A percentile compares a stretch with the other conserved stretches of the same genome.
Conservation (phyloP, 2,113 vertebrate species). For the Laticauda laticaudata region DNA sequence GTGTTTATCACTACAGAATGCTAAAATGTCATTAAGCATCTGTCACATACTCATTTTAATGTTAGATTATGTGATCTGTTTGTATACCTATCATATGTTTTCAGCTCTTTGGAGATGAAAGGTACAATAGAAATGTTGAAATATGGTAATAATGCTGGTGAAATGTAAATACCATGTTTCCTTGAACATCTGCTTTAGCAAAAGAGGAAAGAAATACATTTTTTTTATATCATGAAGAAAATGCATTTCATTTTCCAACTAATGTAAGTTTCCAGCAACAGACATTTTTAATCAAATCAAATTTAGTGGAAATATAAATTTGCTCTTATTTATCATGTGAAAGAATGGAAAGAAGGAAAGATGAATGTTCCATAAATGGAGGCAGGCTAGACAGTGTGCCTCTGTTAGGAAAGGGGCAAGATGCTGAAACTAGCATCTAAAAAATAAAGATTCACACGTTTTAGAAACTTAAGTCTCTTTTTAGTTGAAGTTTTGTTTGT, state of each 20-base stretch:
- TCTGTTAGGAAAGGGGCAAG: not conserved
- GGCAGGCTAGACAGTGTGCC: not conserved
- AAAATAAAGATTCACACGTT: not conserved
- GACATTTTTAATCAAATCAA: conserved; percentile 16
- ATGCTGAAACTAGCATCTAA: not conserved
- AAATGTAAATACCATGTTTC: conserved; percentile 14
- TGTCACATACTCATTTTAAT: not conserved
- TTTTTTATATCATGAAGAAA: not conserved
- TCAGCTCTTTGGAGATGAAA: not conserved
- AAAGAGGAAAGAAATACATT: conserved; percentile 23
- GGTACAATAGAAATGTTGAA: not conserved
- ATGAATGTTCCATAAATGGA: not conserved
- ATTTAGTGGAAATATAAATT: conserved; percentile 32
- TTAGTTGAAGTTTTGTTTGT: not conserved
- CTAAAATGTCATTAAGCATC: not conserved
- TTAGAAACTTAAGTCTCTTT: not conserved
- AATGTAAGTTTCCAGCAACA: conserved; percentile 24
- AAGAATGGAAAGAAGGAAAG: not conserved
- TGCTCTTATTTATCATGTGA: not conserved
- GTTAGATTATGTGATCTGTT: not conserved
- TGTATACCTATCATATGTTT: not conserved
- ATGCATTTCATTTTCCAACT: conserved; percentile 24
- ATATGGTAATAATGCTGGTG: not conserved
- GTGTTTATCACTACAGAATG: not conserved
- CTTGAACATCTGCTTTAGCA: conserved; percentile 20